Evolutionary conservation across 2,113 vertebrate genomes (phyloP).

Genomic region (Suricata suricatta): DNA sequence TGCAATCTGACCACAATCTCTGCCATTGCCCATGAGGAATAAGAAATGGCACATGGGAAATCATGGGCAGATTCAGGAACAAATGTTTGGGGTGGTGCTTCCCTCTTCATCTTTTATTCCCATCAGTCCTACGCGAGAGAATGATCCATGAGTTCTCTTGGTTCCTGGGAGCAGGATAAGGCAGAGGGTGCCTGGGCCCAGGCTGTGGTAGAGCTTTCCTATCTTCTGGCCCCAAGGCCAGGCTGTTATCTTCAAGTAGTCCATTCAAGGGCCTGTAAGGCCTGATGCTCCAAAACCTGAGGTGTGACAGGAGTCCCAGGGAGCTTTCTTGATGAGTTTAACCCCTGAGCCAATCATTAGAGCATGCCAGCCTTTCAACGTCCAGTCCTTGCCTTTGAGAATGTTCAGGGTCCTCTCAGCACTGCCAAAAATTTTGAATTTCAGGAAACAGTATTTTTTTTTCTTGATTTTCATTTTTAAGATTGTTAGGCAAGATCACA

Average conservation of each 20-base stretch:
- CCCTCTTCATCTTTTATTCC: constrained; percentile 80
- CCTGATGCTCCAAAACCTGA: not conserved
- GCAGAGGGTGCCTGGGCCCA: constrained; percentile 88
- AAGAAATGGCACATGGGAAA: not conserved
- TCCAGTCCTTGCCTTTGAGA: constrained; percentile 68
- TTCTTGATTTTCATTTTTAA: constrained; percentile 74
- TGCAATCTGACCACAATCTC: not conserved
- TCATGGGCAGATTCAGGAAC: not conserved
- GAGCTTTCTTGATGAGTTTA: not conserved
- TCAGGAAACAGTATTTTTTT: constrained; percentile 86
- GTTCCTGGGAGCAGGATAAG: constrained; percentile 88
- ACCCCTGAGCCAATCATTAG: constrained; percentile 86
- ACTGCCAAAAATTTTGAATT: constrained; percentile 83
- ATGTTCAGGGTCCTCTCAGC: constrained; percentile 80
- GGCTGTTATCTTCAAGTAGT: constrained; percentile 81
- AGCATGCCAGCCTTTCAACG: constrained; percentile 81
- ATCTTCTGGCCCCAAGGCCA: constrained; percentile 87
- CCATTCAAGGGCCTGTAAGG: constrained; percentile 76
- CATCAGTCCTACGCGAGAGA: constrained; percentile 83
- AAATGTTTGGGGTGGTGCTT: not conserved
- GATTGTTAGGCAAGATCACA: constrained; percentile 83
- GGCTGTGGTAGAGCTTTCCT: constrained; percentile 86
- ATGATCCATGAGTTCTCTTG: constrained; percentile 77
- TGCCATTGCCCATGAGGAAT: not conserved
- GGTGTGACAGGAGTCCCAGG: not conserved